Conservation (phyloP, 2,888 invertebrate genomes). For the Dexiosoma caninum region DNA sequence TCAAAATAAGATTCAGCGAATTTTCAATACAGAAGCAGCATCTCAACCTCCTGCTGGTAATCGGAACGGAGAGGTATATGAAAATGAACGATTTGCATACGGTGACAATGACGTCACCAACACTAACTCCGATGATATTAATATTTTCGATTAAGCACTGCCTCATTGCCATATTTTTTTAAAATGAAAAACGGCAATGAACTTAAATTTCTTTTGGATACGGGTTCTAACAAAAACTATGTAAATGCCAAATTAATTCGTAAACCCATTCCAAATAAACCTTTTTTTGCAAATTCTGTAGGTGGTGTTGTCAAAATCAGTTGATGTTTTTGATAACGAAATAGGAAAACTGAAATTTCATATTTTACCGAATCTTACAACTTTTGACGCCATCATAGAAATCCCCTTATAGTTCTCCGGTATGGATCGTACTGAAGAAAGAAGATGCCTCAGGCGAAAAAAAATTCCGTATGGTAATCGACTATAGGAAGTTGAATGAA, state of each 20-base stretch:
- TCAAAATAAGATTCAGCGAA: no score
- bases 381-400: background rate
- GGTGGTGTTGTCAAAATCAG: constrained; percentile 8
- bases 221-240: background rate
- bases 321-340: background rate
- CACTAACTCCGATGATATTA: no score
- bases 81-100: no score
- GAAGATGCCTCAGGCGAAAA: constrained; percentile 15
- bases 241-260: no score
- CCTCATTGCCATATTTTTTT: background rate
- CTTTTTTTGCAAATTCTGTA: constrained; percentile 17
- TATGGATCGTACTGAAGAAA: constrained; percentile 27
- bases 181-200: background rate
- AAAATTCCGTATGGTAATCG: constrained; percentile 29
- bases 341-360: background rate
- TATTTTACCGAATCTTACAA: background rate
- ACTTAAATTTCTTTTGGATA: background rate
- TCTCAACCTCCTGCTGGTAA: no score
- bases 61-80: no score
- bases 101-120: no score
- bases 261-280: background rate
- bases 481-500: constrained; percentile 36
- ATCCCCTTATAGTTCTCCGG: constrained; percentile 2
- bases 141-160: background rate
- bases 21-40: no score